Percentiles rank a stretch among this genome's conserved stretches.
These are phyloP conservation scores for Yoshiicerus persimilis DNA, from an alignment of 1,140 invertebrate species.

Conservation along the genomic window DNA sequence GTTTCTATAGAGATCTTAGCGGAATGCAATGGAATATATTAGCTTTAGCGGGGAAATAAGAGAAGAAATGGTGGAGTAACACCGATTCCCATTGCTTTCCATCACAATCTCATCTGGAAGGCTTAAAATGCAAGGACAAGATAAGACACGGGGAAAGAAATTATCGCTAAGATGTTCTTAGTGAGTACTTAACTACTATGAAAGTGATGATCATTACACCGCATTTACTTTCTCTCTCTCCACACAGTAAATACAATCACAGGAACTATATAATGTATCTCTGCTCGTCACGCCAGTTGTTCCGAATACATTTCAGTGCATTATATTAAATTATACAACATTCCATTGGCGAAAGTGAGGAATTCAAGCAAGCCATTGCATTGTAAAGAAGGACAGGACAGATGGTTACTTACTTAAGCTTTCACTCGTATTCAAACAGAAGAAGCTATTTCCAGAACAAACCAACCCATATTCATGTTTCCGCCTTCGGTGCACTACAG, in stretches of 20 bases:
- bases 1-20: background rate
- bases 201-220: conserved; percentile 19
- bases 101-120: conserved; percentile 3
- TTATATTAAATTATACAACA: background rate
- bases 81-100: background rate
- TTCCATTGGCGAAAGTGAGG: background rate
- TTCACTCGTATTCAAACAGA: background rate
- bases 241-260: background rate
- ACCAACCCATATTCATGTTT: background rate
- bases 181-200: background rate
- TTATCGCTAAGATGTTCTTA: conserved; percentile 15
- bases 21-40: background rate
- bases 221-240: background rate
- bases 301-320: background rate
- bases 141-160: conserved; percentile 3
- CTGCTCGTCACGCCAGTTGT: no score
- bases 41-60: background rate
- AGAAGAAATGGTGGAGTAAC: background rate
- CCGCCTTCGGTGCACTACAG: background rate
- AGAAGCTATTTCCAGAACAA: background rate
- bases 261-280: background rate
- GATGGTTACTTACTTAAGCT: background rate
- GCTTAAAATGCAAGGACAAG: conserved; percentile 8
- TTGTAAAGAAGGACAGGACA: background rate
- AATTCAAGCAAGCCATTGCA: background rate